phyloP scores from a whole-genome alignment of 92 coral and sea anemone species.

The Parazoanthus atlanticus region DNA sequence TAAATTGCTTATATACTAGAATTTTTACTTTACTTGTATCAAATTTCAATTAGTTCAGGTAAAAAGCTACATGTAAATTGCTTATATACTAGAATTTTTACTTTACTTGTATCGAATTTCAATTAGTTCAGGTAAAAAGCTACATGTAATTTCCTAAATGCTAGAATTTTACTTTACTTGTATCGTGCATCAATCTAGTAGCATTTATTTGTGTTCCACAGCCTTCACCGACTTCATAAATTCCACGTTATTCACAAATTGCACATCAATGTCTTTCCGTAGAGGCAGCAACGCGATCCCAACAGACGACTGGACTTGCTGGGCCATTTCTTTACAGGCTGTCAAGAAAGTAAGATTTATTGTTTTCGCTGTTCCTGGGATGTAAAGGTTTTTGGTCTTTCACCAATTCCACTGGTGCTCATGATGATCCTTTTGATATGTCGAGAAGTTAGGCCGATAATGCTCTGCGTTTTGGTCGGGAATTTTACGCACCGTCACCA shows the following conservation, averaged over 20 bases:
- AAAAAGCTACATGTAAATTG: not conserved
- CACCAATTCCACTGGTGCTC: not conserved
- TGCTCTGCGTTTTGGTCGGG: too few relatives aligned
- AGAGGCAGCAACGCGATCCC: slow-evolving; percentile 90
- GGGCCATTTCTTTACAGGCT: slow-evolving; percentile 84
- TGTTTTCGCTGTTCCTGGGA: not conserved
- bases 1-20: not conserved
- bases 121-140: too few relatives aligned
- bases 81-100: not conserved
- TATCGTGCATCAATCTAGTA: not conserved
- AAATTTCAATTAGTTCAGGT: too few relatives aligned
- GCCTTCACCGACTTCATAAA: too few relatives aligned
- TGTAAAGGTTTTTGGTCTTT: not conserved
- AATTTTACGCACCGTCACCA: too few relatives aligned
- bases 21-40: not conserved
- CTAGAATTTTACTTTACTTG: not conserved
- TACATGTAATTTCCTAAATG: not conserved
- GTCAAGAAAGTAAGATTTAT: slow-evolving; percentile 83
- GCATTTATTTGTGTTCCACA: not conserved
- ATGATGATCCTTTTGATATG: not conserved
- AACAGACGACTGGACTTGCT: slow-evolving; percentile 66
- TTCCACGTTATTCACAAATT: not conserved
- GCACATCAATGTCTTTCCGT: not conserved
- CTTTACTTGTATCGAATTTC: too few relatives aligned
- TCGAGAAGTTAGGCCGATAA: too few relatives aligned